A percentile compares a stretch with the other conserved stretches of the same genome.
Conservation (phyloP, 1,140 invertebrate species). For the Trinorchestia longiramus region DNA sequence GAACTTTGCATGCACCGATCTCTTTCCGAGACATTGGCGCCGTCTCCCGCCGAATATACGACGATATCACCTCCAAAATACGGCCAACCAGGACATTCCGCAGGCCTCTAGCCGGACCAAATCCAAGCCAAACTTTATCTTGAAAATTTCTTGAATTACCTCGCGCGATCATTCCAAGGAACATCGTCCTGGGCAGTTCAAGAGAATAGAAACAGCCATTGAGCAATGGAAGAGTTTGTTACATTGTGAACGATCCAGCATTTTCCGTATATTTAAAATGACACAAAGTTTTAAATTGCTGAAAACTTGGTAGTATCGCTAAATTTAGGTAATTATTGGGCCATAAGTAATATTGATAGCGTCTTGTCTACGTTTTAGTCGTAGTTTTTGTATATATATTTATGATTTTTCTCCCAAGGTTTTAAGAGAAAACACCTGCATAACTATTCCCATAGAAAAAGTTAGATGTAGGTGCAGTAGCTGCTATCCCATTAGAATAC, state of each 20-base stretch:
- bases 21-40: conserved; percentile 44
- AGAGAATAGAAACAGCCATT: conserved; percentile 21
- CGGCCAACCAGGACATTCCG: not conserved
- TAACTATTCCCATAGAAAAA: no score
- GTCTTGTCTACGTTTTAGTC: no score
- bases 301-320: not conserved
- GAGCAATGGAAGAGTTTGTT: not conserved
- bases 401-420: no score
- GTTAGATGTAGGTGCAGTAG: no score
- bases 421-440: no score
- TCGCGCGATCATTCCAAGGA: conserved; percentile 2
- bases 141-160: conserved; percentile 19
- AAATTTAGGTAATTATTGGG: no score
- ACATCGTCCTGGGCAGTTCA: not conserved
- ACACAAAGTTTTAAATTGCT: not conserved
- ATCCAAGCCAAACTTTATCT: conserved; percentile 9
- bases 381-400: no score
- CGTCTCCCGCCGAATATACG: conserved; percentile 22
- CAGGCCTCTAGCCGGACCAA: not conserved
- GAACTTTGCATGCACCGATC: conserved; percentile 40
- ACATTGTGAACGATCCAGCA: not conserved
- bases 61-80: conserved; percentile 45
- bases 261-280: not conserved
- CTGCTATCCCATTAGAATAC: no score
- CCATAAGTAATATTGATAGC: no score